A percentile compares a stretch with the other conserved stretches of the same genome.
Conservation (phyloP, 2,797 vertebrate genomes). For the Decapterus maruadsi region DNA sequence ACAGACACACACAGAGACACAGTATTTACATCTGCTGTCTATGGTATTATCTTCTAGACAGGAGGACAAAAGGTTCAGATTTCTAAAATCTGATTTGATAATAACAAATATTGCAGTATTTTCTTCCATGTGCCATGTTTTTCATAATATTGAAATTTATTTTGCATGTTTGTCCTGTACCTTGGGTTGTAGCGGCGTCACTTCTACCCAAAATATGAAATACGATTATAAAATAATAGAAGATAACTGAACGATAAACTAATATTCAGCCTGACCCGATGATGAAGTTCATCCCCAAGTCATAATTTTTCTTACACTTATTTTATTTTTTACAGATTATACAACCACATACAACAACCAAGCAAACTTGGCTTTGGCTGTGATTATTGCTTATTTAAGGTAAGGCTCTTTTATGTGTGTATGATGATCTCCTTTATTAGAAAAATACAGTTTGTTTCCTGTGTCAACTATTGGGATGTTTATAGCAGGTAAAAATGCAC, state of each 20-base stretch:
- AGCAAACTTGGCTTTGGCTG: constrained; percentile 89
- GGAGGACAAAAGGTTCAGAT: too few relatives aligned
- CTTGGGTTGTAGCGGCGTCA: too few relatives aligned
- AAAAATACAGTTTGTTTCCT: not conserved
- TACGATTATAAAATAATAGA: too few relatives aligned
- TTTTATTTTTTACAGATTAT: constrained; percentile 81
- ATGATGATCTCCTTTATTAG: not conserved
- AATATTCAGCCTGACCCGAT: not conserved
- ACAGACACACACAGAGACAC: too few relatives aligned
- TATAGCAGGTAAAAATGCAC: not conserved
- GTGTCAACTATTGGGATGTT: not conserved
- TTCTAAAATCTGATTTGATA: not conserved
- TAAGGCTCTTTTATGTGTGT: constrained; percentile 54
- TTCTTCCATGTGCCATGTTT: too few relatives aligned
- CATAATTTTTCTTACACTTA: constrained; percentile 10
- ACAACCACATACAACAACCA: constrained; percentile 91
- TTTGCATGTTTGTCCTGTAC: too few relatives aligned
- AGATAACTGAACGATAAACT: too few relatives aligned
- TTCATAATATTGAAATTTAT: too few relatives aligned
- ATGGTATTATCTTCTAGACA: not conserved
- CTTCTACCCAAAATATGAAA: too few relatives aligned
- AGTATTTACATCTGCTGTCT: not conserved
- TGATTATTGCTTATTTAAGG: constrained; percentile 91
- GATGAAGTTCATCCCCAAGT: not conserved
- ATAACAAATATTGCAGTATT: too few relatives aligned